These are phyloP conservation scores for Alectura lathami DNA, from an alignment of 2,113 vertebrate species.

Conservation along the genomic window DNA sequence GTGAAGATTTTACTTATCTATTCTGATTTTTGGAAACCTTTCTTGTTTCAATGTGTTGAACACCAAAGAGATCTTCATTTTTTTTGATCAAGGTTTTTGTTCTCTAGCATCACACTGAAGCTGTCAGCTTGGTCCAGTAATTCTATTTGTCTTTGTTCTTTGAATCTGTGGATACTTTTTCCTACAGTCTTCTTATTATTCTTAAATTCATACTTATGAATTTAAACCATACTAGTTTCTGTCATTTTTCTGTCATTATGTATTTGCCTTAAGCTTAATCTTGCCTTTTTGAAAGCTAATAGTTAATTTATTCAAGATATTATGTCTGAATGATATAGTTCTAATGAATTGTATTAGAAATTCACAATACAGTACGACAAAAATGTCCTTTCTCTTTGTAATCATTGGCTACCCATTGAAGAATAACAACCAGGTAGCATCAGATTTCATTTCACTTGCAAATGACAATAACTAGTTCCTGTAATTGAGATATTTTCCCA, in stretches of 20 bases:
- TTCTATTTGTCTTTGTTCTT: neutral
- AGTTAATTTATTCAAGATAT: neutral
- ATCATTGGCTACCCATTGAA: neutral
- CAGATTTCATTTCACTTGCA: neutral
- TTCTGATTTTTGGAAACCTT: neutral
- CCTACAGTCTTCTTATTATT: neutral
- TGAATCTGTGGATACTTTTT: neutral
- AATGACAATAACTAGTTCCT: neutral
- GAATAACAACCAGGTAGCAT: neutral
- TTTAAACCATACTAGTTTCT: neutral
- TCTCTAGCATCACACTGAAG: neutral
- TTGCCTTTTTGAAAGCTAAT: neutral
- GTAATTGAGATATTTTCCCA: neutral
- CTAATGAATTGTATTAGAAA: neutral
- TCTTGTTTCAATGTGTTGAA: neutral
- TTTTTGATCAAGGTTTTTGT: neutral
- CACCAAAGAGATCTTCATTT: fast-evolving
- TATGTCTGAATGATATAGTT: neutral
- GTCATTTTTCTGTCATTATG: neutral
- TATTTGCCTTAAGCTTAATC: neutral
- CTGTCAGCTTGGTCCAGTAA: neutral
- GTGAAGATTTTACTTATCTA: neutral
- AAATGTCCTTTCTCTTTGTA: neutral
- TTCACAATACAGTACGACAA: neutral
- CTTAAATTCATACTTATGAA: neutral